Base-by-base conservation (phyloP, 2,113 vertebrate genomes). In the Callopanchax toddi region DNA sequence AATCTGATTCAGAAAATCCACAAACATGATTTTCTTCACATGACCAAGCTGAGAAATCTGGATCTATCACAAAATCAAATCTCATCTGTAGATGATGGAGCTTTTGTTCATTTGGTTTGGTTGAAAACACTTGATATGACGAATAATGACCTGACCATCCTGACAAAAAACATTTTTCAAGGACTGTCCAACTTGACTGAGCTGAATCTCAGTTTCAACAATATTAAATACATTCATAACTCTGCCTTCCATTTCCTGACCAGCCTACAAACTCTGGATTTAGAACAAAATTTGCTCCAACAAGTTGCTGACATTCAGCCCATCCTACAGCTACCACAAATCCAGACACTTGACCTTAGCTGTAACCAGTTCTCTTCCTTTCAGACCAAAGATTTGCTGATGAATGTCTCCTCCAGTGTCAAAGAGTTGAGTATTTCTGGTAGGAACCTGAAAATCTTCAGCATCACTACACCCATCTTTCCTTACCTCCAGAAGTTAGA, bases 381-480 rank as follows among this genome's bases (percentile, higher is more conserved):
- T 34, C 5, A 74, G 16, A 55, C 64, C 20, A 55, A 68, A 44
- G 64, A 78, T 12, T 49, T 78, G 29, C 64, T 4, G 2, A 17
- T 65, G 32, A 69, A 64, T 15, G n/a, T n/a, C n/a, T 13, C 52
- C 49, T 69, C 76, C 12, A 36, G 25, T 17, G 50, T 74, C 5
- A 44, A 49, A 51, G 0, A 18, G 23, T 44, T 78, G 8, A 16
- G 54, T 36, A 11, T 74, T 26, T 39, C 44, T 15, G 0, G 5
- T 2, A 34, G 11, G 11, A 6, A 29, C 2, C 44, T 78, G 7
- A 34, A 53, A 20, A 50, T 5, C 13, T 69, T 78, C 37, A 69
- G 70, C 25, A 78, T 78, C 66, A 60, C 70, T 5, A 60, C 51
- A 25, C 36, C 22, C 1, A 39, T 78, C 29, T 78, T 78, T 54